Evolutionary conservation across 2,888 invertebrate species (phyloP).

Genomic region (Rhyacophila evoluta): DNA sequence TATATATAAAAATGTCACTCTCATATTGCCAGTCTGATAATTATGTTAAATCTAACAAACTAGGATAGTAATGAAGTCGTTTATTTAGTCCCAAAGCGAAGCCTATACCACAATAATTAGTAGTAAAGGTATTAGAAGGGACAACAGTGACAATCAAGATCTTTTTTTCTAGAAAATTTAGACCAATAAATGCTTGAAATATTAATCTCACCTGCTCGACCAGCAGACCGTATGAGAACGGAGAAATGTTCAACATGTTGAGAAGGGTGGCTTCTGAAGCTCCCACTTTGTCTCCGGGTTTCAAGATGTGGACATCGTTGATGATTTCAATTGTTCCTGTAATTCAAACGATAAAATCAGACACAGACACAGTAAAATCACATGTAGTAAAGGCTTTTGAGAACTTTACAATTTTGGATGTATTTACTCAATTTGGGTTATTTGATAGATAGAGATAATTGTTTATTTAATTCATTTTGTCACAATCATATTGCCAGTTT

Average conservation of each 20-base stretch:
- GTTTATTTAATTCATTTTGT: too few relatives aligned
- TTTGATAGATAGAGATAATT: too few relatives aligned
- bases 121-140: conserved; percentile 45
- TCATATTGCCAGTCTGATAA: conserved; percentile 44
- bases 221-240: conserved; percentile 97
- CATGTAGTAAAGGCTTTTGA: too few relatives aligned
- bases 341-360: too few relatives aligned
- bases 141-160: conserved; percentile 13
- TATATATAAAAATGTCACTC: conserved; percentile 26
- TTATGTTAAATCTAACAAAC: conserved; percentile 34
- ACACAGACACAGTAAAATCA: too few relatives aligned
- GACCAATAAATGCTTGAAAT: neutral
- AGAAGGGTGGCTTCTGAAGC: conserved; percentile 98
- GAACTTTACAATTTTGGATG: too few relatives aligned
- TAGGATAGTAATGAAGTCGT: conserved; percentile 45
- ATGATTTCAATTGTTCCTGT: conserved; percentile 98
- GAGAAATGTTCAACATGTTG: conserved; percentile 99
- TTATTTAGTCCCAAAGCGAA: conserved; percentile 49
- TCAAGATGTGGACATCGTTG: conserved; percentile 91
- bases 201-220: conserved; percentile 86
- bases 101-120: conserved; percentile 26
- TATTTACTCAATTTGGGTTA: too few relatives aligned
- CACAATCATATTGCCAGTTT: conserved; percentile 45
- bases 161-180: too few relatives aligned
- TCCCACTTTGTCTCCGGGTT: conserved; percentile 97